Evolutionary conservation across 2,113 vertebrate genomes (phyloP).

Genomic region (Boleophthalmus pectinirostris): DNA sequence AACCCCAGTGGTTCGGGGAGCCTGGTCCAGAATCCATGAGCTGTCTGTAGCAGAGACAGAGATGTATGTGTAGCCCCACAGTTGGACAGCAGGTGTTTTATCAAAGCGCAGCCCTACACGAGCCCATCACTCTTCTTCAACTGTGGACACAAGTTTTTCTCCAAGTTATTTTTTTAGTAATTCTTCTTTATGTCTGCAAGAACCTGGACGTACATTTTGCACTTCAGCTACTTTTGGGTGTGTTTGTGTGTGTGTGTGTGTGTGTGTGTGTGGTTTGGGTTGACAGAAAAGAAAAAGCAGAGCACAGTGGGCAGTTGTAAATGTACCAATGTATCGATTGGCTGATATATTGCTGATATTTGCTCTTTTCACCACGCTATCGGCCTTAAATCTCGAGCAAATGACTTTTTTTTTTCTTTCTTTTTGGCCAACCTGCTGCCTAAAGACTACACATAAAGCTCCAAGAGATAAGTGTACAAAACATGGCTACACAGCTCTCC

Average conservation of each 20-base stretch:
- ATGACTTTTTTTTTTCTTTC: too few relatives aligned
- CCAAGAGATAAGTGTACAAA: too few relatives aligned
- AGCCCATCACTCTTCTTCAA: constrained; percentile 9
- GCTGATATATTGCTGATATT: too few relatives aligned
- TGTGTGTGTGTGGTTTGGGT: neutral
- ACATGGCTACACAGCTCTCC: too few relatives aligned
- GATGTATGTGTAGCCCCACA: constrained; percentile 4
- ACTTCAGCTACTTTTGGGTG: neutral
- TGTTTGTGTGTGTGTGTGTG: too few relatives aligned
- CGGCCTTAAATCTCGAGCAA: too few relatives aligned
- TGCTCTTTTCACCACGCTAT: too few relatives aligned
- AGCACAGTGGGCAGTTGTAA: neutral
- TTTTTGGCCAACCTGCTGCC: too few relatives aligned
- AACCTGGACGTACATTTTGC: neutral
- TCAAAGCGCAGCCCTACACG: neutral
- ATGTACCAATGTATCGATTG: too few relatives aligned
- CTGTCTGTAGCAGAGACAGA: constrained; percentile 7
- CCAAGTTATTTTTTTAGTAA: neutral
- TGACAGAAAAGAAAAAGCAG: constrained; percentile 18
- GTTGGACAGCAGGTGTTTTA: constrained; percentile 12
- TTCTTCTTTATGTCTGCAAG: neutral
- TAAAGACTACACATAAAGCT: too few relatives aligned
- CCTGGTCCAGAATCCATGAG: constrained; percentile 3
- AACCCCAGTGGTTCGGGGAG: neutral
- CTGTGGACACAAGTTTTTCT: constrained; percentile 6